Evolutionary conservation across 2,888 invertebrate genomes (phyloP).

Genomic region (Cheiracanthium punctorium): DNA sequence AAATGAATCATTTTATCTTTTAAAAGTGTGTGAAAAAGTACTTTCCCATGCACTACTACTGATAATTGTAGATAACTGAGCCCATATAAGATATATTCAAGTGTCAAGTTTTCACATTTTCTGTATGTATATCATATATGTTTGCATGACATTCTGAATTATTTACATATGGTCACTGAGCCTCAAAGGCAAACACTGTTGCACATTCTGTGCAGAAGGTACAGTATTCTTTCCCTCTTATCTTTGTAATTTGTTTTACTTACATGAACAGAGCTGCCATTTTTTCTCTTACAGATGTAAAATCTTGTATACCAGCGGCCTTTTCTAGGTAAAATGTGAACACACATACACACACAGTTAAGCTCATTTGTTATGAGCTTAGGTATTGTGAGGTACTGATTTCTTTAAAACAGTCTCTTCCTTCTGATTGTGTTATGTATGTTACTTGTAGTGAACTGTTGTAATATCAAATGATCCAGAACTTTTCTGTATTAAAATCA

Average conservation of each 20-base stretch:
- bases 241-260: constrained; percentile 11
- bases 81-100: neutral
- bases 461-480: too few species aligned
- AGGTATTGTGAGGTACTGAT: too few species aligned
- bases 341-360: too few species aligned
- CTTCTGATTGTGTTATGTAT: too few species aligned
- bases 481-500: too few species aligned
- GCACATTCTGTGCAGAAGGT: constrained; percentile 28
- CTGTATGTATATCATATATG: constrained; percentile 37
- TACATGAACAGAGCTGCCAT: constrained; percentile 18
- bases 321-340: constrained; percentile 1
- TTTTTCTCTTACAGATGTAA: constrained; percentile 1
- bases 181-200: constrained; percentile 43
- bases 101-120: constrained; percentile 35
- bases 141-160: constrained; percentile 45
- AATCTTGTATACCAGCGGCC: constrained; percentile 19
- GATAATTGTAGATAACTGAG: neutral
- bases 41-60: neutral
- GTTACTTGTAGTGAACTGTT: too few species aligned
- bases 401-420: too few species aligned
- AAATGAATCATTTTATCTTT: constrained; percentile 11
- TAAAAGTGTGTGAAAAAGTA: neutral
- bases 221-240: constrained; percentile 25
- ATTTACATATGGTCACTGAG: constrained; percentile 30
- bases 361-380: too few species aligned